Evolutionary conservation across 2,113 vertebrate genomes (phyloP), one percentile per base, ranked within the genome.

Genomic region (Tetrax tetrax): DNA sequence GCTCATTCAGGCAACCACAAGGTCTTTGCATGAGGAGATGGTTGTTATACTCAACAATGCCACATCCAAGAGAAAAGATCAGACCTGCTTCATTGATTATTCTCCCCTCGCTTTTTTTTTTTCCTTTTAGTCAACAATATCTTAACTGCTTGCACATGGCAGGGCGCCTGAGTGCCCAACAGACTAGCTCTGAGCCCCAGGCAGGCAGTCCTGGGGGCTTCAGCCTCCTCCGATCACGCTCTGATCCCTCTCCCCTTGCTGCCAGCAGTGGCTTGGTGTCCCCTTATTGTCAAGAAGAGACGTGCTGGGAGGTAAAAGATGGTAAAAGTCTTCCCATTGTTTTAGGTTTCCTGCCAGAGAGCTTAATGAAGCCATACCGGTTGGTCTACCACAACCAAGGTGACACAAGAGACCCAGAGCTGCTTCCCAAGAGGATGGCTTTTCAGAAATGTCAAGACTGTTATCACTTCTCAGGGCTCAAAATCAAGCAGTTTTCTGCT

Each of bases 81-180:
- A 57, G n/a, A 48, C 47, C 3, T 12, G 29, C 3, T 57, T 74
- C 6, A 24, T 0, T 33, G 13, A 41, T 35, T 22, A 0, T 29
- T 72, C 28, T 31, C 15, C n/a, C 23, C 24, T 9, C 24, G 8
- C 2, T 10, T 4, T 5, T 24, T 9, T 5, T 61, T 68, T 19
- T 11, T 7, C 5, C 18, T 23, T 48, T 20, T 8, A 12, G 9
- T 43, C 35, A 14, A 5, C 22, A 38, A 2, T 48, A 35, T 77
- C 61, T 87, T 56, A 61, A 83, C 7, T 16, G 10, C 14, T 77
- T 75, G 80, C 51, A 89, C 0, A 0, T 37, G 63, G 43, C 31
- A 69, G 57, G 18, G 21, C 60, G 37, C 29, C n/a, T 14, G 10
- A 47, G 35, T n/a, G 51, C 43, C 28, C 69, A n/a, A 3, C 13